Conservation (phyloP, 1,140 invertebrate genomes). For the Parapsyche elsis region DNA sequence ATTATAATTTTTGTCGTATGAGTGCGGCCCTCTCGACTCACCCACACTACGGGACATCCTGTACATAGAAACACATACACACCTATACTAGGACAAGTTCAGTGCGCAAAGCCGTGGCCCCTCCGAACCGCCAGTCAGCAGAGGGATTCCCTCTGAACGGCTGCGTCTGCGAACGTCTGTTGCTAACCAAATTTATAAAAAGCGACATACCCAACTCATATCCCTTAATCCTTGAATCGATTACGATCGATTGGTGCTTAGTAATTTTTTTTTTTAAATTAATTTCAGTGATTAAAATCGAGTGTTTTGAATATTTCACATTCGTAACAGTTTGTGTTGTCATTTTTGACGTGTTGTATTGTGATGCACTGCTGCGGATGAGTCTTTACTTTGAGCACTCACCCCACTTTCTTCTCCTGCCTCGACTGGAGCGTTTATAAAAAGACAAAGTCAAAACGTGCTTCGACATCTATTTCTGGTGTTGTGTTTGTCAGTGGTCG, state of each 20-base stretch:
- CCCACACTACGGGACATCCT: background rate
- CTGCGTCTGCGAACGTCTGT: background rate
- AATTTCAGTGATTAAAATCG: too few species aligned
- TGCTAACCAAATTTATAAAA: background rate
- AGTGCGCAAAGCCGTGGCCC: background rate
- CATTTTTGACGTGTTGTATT: too few species aligned
- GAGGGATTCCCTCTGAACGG: slow-evolving; percentile 19
- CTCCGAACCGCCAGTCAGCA: slow-evolving; percentile 19
- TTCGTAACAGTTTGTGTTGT: too few species aligned
- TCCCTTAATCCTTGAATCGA: background rate
- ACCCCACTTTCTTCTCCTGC: too few species aligned
- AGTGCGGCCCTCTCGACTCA: slow-evolving; percentile 14
- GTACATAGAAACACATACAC: background rate
- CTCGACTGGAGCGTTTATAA: too few species aligned
- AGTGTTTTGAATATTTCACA: too few species aligned
- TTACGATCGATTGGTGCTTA: too few species aligned
- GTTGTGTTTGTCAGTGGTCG: background rate
- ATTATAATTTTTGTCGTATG: too few species aligned
- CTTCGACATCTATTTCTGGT: background rate
- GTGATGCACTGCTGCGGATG: too few species aligned
- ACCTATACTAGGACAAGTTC: background rate
- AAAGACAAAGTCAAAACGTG: background rate
- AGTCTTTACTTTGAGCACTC: too few species aligned
- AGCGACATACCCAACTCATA: background rate
- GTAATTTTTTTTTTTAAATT: too few species aligned